A percentile compares a stretch with the other conserved stretches of the same genome.
Conservation (phyloP, 2,797 vertebrate genomes). For the Trematomus bernacchii region DNA sequence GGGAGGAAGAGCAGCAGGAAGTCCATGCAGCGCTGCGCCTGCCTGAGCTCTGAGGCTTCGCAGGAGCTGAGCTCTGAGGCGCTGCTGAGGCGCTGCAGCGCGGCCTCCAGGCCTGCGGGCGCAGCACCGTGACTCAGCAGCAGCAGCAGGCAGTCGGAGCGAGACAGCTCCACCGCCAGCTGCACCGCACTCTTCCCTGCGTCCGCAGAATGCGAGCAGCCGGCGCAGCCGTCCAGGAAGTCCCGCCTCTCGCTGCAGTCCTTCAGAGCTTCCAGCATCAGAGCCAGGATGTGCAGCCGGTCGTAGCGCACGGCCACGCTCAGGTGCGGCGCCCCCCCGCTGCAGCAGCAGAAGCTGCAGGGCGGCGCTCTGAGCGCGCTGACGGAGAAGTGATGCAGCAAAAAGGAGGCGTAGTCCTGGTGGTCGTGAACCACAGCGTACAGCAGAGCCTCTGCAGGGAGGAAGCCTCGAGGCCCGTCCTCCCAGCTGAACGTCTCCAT, state of each 20-base stretch:
- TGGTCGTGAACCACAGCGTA: conserved; percentile 97
- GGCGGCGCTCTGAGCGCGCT: conserved; percentile 87
- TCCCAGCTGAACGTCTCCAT: conserved; percentile 97
- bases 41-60: fast-evolving
- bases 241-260: conserved; percentile 69
- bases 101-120: conserved; percentile 84
- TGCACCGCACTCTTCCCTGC: conserved; percentile 90
- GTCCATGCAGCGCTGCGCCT: conserved; percentile 84
- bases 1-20: conserved; percentile 91
- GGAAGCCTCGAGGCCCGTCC: conserved; percentile 89
- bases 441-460: conserved; percentile 92
- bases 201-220: conserved; percentile 87
- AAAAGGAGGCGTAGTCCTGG: conserved; percentile 90
- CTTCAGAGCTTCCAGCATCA: conserved; percentile 85
- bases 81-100: conserved; percentile 84
- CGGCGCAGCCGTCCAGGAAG: conserved; percentile 85
- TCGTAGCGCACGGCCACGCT: conserved; percentile 92
- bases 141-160: conserved; percentile 89
- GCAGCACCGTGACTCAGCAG: conserved; percentile 90
- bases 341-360: conserved; percentile 90
- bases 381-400: conserved; percentile 87
- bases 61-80: not conserved
- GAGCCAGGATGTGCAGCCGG: conserved; percentile 86
- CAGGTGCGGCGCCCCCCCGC: conserved; percentile 87
- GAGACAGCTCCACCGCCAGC: conserved; percentile 89